Conservation (phyloP, 2,797 vertebrate genomes). For the Oceanodroma leucorhoa region DNA sequence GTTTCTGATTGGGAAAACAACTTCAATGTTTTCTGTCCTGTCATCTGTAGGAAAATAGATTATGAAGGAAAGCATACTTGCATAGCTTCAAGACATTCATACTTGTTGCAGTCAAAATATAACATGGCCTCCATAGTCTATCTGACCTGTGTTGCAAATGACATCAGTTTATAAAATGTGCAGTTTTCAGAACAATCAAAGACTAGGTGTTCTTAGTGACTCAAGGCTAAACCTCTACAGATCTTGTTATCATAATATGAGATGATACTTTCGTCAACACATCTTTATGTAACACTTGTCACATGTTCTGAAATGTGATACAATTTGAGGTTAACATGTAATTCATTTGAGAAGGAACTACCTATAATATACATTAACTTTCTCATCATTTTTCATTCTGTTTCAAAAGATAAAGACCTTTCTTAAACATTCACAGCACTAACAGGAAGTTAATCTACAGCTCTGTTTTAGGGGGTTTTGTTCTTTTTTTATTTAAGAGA, state of each 20-base stretch:
- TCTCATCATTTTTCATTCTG: background rate
- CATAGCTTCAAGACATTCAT: background rate
- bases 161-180: background rate
- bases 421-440: background rate
- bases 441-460: background rate
- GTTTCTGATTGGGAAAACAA: background rate
- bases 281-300: background rate
- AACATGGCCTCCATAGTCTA: background rate
- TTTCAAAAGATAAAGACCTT: background rate
- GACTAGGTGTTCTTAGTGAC: background rate
- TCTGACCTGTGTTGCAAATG: background rate
- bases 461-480: background rate
- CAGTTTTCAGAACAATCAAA: background rate
- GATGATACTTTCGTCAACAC: rapidly evolving
- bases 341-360: background rate
- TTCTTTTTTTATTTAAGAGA: background rate
- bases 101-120: background rate
- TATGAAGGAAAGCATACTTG: background rate
- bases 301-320: background rate
- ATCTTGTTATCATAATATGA: background rate
- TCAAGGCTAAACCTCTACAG: background rate
- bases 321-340: background rate
- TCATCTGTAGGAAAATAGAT: background rate
- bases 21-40: background rate
- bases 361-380: background rate